These are phyloP conservation scores for Microctonus brassicae DNA, from an alignment of 2,888 invertebrate genomes.

Conservation along the genomic window DNA sequence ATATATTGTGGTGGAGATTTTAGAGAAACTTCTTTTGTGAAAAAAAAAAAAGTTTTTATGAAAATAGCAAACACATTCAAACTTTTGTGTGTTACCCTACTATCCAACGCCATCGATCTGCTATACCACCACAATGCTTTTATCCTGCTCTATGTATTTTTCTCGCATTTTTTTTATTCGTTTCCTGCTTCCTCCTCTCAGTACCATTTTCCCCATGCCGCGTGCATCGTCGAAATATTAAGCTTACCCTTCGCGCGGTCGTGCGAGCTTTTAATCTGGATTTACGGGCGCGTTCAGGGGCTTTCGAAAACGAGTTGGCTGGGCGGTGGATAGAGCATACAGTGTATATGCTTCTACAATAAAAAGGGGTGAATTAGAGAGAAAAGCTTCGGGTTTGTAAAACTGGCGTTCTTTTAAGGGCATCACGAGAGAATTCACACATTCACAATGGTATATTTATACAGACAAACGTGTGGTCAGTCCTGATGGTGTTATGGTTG, in stretches of 20 bases:
- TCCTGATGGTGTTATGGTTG: slow-evolving; percentile 5
- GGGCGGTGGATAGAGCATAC: slow-evolving; percentile 12
- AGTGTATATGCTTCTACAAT: slow-evolving; percentile 24
- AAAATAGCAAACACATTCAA: slow-evolving; percentile 25
- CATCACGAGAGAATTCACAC: slow-evolving; percentile 14
- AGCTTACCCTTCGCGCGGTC: slow-evolving; percentile 31
- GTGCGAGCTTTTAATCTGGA: slow-evolving; percentile 44
- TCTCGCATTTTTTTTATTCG: neutral
- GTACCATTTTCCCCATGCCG: slow-evolving; percentile 12
- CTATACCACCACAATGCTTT: slow-evolving; percentile 12
- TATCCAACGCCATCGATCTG: slow-evolving; percentile 19
- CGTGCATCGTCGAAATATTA: slow-evolving; percentile 38
- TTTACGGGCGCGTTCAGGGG: slow-evolving; percentile 43
- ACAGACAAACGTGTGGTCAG: neutral
- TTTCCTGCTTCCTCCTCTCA: neutral
- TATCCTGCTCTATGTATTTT: slow-evolving; percentile 8
- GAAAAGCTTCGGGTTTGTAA: slow-evolving; percentile 30
- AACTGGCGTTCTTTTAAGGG: slow-evolving; percentile 12
- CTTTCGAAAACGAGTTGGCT: slow-evolving; percentile 42
- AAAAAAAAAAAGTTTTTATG: neutral
- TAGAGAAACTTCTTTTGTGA: neutral
- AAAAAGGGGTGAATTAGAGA: slow-evolving; percentile 22
- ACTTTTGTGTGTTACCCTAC: neutral
- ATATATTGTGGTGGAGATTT: neutral
- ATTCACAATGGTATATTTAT: slow-evolving; percentile 12